phyloP scores from a whole-genome alignment of 1,140 invertebrate genomes.

The Macrobrachium nipponense region DNA sequence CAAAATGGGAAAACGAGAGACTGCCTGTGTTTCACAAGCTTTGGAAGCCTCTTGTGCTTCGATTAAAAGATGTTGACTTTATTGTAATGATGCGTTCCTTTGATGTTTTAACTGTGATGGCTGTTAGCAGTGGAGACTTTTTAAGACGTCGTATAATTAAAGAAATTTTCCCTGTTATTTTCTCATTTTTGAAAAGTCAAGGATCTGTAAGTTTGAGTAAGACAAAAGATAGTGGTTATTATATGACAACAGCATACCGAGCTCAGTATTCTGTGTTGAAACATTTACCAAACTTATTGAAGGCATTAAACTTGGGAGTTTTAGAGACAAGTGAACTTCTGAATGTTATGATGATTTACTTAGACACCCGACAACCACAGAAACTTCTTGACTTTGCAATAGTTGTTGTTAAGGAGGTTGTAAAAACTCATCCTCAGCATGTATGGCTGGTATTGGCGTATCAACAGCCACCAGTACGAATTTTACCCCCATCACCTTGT shows the following conservation, averaged over 20 bases:
- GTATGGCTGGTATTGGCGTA: constrained; percentile 26
- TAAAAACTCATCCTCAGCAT: constrained; percentile 9
- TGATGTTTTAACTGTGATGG: constrained; percentile 34
- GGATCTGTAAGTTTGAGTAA: constrained; percentile 7
- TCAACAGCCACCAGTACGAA: constrained; percentile 18
- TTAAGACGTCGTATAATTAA: constrained; percentile 29
- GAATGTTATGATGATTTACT: constrained; percentile 7
- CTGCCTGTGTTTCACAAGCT: constrained; percentile 50
- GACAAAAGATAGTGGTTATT: constrained; percentile 28
- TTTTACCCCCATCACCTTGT: constrained; percentile 10
- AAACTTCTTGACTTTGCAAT: neutral
- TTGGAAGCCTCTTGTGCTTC: constrained; percentile 54
- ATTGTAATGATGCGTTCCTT: constrained; percentile 34
- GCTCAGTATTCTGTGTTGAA: constrained; percentile 2
- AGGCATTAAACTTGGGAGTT: neutral
- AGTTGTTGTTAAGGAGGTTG: neutral
- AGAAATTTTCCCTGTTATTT: constrained; percentile 39
- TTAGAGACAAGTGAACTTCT: constrained; percentile 12
- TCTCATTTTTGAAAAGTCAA: constrained; percentile 23
- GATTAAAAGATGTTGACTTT: constrained; percentile 44
- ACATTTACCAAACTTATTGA: neutral
- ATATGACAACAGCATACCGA: constrained; percentile 26
- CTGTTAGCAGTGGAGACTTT: constrained; percentile 44
- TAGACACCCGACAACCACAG: constrained; percentile 11
- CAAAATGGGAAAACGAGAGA: constrained; percentile 44